These are phyloP conservation scores for Tolypeutes matacus DNA, from an alignment of 2,797 vertebrate genomes.

Conservation along the genomic window DNA sequence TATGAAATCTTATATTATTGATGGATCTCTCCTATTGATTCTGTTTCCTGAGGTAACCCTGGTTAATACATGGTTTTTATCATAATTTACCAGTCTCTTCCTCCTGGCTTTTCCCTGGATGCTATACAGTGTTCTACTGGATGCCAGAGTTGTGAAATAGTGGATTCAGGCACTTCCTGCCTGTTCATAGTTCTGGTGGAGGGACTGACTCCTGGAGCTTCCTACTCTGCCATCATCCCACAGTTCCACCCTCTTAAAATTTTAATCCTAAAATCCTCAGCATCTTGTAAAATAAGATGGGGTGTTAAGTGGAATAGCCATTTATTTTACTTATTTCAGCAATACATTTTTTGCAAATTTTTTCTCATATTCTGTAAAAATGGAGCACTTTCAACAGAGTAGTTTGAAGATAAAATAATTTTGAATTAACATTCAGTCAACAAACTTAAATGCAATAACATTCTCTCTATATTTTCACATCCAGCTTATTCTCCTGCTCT, in stretches of 20 bases:
- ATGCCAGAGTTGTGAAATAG: no score
- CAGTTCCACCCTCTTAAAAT: neutral
- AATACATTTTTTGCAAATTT: neutral
- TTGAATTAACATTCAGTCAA: neutral
- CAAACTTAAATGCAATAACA: neutral
- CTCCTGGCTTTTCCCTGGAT: no score
- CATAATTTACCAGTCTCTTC: no score
- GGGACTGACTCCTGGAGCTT: no score
- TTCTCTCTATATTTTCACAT: neutral
- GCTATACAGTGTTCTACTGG: no score
- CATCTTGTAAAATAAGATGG: neutral
- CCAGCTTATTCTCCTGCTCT: neutral
- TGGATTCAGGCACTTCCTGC: no score
- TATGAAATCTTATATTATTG: no score
- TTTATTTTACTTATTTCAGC: conserved; percentile 7
- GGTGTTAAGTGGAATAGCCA: neutral
- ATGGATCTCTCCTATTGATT: no score
- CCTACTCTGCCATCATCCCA: no score
- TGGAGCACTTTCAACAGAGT: neutral
- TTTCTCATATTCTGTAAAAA: conserved; percentile 20
- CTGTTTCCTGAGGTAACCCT: no score
- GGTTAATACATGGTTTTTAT: no score
- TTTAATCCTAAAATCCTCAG: neutral
- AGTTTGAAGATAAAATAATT: neutral
- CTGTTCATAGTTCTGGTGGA: no score